Percentiles rank a stretch among this genome's conserved stretches.
These are phyloP conservation scores for Philereme transversata DNA, from an alignment of 2,888 invertebrate species.

Conservation along the genomic window DNA sequence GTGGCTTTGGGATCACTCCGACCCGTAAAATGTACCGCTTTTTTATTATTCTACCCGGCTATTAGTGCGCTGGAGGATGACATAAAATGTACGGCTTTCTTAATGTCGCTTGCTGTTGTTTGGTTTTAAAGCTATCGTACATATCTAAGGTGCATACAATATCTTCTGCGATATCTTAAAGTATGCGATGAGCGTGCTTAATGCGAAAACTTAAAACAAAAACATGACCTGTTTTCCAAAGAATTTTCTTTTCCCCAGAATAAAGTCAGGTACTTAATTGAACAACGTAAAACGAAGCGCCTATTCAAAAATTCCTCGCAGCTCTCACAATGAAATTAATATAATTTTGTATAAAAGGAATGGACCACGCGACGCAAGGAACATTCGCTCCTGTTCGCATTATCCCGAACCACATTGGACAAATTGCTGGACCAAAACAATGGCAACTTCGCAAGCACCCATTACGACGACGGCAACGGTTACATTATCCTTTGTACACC, in stretches of 20 bases:
- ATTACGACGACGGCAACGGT: conserved; percentile 13
- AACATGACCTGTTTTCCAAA: too few species aligned
- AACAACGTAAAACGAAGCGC: not conserved
- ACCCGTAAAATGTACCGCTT: conserved; percentile 3
- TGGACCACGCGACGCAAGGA: conserved; percentile 17
- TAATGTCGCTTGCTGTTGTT: too few species aligned
- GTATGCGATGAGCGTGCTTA: too few species aligned
- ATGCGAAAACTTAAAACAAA: too few species aligned
- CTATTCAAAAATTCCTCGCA: conserved; percentile 8
- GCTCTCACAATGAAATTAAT: conserved; percentile 13
- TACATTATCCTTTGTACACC: conserved; percentile 14
- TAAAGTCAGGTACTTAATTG: not conserved
- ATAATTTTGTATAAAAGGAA: conserved; percentile 18
- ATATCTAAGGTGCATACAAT: too few species aligned
- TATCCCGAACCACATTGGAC: conserved; percentile 26
- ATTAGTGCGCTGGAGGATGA: not conserved
- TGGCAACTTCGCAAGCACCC: conserved; percentile 20
- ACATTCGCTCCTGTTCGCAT: conserved; percentile 10
- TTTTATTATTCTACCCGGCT: conserved; percentile 8
- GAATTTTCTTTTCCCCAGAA: too few species aligned
- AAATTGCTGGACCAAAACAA: conserved; percentile 28
- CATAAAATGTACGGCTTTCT: too few species aligned
- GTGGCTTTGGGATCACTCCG: conserved; percentile 20
- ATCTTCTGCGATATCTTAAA: too few species aligned
- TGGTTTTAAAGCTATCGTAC: too few species aligned